Conservation (phyloP, 2,797 vertebrate genomes). For the Sebastes iracundus region DNA sequence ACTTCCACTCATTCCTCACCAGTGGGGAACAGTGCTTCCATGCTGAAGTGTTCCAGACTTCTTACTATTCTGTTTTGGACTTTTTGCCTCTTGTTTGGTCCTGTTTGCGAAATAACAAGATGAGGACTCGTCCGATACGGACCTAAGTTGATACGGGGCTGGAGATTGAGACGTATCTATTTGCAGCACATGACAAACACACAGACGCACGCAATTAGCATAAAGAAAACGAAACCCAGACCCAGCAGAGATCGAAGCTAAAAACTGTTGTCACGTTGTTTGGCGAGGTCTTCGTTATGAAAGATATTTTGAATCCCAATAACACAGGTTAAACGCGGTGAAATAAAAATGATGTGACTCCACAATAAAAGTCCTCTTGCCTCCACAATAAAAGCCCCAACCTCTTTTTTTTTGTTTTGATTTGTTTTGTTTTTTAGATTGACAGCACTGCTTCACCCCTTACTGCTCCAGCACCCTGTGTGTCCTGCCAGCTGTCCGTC, state of each 20-base stretch:
- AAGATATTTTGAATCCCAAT: too few species aligned
- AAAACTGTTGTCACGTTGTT: background rate
- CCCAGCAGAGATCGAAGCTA: background rate
- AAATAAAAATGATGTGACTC: background rate
- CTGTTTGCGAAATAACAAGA: background rate
- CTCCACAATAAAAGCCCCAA: constrained; percentile 18
- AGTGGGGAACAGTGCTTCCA: background rate
- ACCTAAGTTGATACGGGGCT: background rate
- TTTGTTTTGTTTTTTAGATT: background rate
- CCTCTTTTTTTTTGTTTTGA: background rate
- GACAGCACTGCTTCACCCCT: constrained; percentile 23
- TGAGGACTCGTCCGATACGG: background rate
- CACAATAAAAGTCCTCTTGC: constrained; percentile 18
- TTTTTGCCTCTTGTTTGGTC: background rate
- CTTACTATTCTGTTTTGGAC: background rate
- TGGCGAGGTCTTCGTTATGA: background rate
- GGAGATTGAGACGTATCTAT: too few species aligned
- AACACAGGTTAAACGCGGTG: background rate
- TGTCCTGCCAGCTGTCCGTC: constrained; percentile 66
- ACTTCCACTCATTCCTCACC: background rate
- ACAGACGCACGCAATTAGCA: background rate
- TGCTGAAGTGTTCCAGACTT: background rate
- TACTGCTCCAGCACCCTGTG: constrained; percentile 12
- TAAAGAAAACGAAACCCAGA: background rate
- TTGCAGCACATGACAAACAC: background rate